Base-by-base conservation (phyloP, 2,888 invertebrate genomes). In the Diadromus collaris region DNA sequence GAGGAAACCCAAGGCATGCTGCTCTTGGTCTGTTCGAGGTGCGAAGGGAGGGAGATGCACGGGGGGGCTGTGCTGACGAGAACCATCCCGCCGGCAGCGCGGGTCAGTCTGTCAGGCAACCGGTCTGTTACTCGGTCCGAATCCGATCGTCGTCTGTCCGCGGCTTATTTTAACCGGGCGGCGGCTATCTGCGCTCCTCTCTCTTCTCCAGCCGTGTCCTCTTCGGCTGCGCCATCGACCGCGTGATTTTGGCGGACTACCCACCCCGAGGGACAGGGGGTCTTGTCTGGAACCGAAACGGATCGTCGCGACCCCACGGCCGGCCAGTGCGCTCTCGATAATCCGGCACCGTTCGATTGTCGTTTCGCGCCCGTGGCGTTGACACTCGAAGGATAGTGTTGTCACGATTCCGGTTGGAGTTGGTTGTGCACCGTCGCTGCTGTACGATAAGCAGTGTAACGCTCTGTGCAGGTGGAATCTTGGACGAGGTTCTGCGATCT, bases 91-190 rank as follows among this genome's bases (percentile, higher is more conserved):
- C 86, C 85, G 86, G 80, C 87, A 86, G 88, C 87, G 87, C 88
- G 89, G 89, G 89, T 90, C 90, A 90, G 90, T 90, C 90, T 89
- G 88, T 89, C 89, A 89, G 89, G 87, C 89, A 89, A 88, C 89
- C 89, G 90, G 90, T 90, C 89, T 89, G 88, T 88, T 84, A 83
- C 84, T 83, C 83, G 84, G 83, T 81, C 81, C 80, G 78, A 80
- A 76, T 83, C 84, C 86, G 86, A 83, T 87, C 88, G 83, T 87
- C 92, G 92, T 91, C 83, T 85, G 83, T 83, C 82, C 82, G 82
- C 82, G 81, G 67, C 67, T 77, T 80, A 51, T 77, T 77, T 70
- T 72, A 76, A 72, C 76, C 68, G 69, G 68, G 65, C 72, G 76
- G 64, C 81, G 81, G 82, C 83, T 63, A 76, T 79, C 76, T 64